Evolutionary conservation across 1,140 invertebrate species (phyloP).

Genomic region (Psix sp.): DNA sequence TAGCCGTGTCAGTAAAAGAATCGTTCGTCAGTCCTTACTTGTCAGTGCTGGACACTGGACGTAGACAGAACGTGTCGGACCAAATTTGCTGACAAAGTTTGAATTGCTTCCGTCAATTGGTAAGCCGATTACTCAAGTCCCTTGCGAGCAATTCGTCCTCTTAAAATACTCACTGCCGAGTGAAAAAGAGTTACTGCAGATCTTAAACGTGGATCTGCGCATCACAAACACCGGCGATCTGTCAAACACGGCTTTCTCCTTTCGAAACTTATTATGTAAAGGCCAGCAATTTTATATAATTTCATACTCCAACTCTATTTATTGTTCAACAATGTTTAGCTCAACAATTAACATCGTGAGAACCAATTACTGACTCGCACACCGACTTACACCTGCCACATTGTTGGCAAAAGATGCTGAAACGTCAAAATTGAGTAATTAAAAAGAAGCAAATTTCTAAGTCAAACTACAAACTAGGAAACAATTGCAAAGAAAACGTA

Average conservation of each 20-base stretch:
- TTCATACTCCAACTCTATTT: neutral
- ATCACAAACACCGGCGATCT: slow-evolving; percentile 13
- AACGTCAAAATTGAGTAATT: too few species aligned
- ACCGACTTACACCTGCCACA: too few species aligned
- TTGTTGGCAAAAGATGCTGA: too few species aligned
- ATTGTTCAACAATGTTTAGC: neutral
- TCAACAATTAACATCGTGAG: neutral
- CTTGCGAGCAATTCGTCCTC: neutral
- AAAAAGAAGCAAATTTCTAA: too few species aligned
- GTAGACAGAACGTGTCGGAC: too few species aligned
- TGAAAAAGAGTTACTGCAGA: slow-evolving; percentile 4
- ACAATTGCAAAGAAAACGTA: too few species aligned
- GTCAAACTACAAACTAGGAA: too few species aligned
- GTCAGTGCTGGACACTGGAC: too few species aligned
- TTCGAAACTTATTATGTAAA: slow-evolving; percentile 30
- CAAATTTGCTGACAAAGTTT: too few species aligned
- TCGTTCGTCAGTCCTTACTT: too few species aligned
- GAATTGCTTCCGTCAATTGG: neutral
- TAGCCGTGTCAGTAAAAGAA: too few species aligned
- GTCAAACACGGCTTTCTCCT: slow-evolving; percentile 23
- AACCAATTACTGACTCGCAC: neutral
- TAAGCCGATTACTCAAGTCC: too few species aligned
- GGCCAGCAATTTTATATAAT: slow-evolving; percentile 7
- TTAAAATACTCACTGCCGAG: neutral
- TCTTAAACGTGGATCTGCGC: slow-evolving; percentile 4